Evolutionary conservation across 2,797 vertebrate genomes (phyloP).

Genomic region (Thamnophis elegans): DNA sequence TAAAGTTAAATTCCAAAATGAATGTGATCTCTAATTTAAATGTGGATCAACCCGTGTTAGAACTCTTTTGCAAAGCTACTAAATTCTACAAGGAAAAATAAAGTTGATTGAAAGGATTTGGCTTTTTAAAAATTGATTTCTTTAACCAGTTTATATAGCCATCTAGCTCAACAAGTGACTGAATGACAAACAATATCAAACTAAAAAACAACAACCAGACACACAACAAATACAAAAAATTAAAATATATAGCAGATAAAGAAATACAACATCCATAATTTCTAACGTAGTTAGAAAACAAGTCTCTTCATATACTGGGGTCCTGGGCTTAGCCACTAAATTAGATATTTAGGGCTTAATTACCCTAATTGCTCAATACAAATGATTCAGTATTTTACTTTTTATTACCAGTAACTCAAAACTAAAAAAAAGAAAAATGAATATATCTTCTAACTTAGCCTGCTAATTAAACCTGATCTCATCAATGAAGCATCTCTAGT

Average conservation of each 20-base stretch:
- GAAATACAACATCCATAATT: neutral
- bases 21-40: neutral
- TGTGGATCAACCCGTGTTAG: no score
- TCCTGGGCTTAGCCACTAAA: neutral
- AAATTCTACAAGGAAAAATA: neutral
- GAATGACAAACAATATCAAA: neutral
- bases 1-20: neutral
- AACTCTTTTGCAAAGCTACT: neutral
- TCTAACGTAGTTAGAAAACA: neutral
- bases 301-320: neutral
- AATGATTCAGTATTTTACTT: neutral
- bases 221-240: neutral
- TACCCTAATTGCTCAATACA: neutral
- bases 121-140: neutral
- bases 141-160: neutral
- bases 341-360: neutral
- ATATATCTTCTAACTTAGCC: neutral
- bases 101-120: neutral
- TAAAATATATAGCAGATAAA: neutral
- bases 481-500: neutral
- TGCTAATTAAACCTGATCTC: neutral
- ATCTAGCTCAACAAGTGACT: neutral
- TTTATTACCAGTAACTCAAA: neutral
- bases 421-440: neutral
- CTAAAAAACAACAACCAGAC: neutral